A percentile compares a stretch with the other conserved stretches of the same genome.
Conservation (phyloP, 2,888 invertebrate genomes). For the Patella caerulea region DNA sequence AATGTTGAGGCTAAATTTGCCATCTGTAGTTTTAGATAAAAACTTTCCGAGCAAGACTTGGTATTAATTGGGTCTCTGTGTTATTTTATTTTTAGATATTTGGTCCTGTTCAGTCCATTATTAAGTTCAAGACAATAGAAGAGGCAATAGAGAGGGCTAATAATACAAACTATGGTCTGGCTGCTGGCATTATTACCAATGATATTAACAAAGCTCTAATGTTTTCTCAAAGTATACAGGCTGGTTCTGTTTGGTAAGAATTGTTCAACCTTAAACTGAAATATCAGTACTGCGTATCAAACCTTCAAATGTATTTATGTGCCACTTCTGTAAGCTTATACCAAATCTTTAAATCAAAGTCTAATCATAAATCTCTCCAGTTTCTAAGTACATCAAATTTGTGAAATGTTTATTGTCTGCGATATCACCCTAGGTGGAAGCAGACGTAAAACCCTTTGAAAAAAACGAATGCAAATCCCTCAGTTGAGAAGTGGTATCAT, state of each 20-base stretch:
- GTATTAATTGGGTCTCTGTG: not conserved
- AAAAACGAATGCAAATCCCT: too few species aligned
- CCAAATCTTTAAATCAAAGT: not conserved
- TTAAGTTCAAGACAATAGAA: slow-evolving; percentile 85
- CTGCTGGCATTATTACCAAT: slow-evolving; percentile 86
- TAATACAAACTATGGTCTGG: slow-evolving; percentile 84
- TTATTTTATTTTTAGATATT: slow-evolving; percentile 79
- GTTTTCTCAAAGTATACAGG: slow-evolving; percentile 82
- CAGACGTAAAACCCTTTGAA: too few species aligned
- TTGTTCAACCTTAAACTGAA: too few species aligned
- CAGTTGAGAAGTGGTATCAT: too few species aligned
- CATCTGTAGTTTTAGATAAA: too few species aligned
- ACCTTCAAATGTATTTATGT: not conserved
- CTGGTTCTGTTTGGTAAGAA: slow-evolving; percentile 84
- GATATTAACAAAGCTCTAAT: slow-evolving; percentile 83
- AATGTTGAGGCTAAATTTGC: too few species aligned
- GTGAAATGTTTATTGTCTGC: too few species aligned
- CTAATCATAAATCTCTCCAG: not conserved
- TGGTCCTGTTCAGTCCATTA: slow-evolving; percentile 88
- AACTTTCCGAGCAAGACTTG: too few species aligned
- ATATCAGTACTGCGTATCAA: too few species aligned
- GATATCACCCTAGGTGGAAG: too few species aligned
- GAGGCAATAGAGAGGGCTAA: slow-evolving; percentile 89
- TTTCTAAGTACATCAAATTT: too few species aligned
- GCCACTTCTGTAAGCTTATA: not conserved